Conservation (phyloP, 2,797 vertebrate genomes). For the Pseudomugil tenellus region DNA sequence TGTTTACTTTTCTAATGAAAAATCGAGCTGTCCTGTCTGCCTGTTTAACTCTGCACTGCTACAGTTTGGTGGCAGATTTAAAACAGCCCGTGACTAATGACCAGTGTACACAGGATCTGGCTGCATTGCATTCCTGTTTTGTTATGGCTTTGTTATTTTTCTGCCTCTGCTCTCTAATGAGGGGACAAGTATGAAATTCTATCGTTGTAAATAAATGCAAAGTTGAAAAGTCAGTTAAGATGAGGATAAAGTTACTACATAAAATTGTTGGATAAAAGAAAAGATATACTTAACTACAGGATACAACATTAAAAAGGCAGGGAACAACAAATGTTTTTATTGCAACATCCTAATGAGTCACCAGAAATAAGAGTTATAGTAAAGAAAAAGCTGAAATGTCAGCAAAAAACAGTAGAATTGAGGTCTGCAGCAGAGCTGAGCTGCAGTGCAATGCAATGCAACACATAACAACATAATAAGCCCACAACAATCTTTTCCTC, state of each 20-base stretch:
- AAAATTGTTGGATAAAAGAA: background rate
- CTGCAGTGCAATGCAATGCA: background rate
- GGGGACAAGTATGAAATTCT: background rate
- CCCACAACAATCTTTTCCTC: background rate
- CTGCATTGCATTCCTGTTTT: background rate
- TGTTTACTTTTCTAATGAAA: background rate
- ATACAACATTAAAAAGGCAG: background rate
- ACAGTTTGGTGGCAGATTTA: background rate
- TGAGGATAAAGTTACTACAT: background rate
- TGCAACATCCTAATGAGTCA: background rate
- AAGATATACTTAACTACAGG: too few species aligned
- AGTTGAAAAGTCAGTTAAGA: background rate
- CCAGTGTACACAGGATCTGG: background rate
- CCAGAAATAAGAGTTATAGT: background rate
- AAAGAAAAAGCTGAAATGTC: background rate
- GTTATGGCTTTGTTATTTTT: background rate
- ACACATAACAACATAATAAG: background rate
- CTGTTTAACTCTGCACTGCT: background rate
- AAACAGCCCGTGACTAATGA: conserved; percentile 17
- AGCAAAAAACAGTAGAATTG: background rate
- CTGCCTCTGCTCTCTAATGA: background rate
- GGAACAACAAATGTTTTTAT: background rate
- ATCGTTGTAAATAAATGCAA: background rate
- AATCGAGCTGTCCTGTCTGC: background rate
- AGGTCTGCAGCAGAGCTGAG: background rate